A percentile compares a stretch with the other conserved stretches of the same genome.
Evolutionary conservation across 2,888 invertebrate genomes (phyloP).

Genomic region (Plagodis dolabraria): DNA sequence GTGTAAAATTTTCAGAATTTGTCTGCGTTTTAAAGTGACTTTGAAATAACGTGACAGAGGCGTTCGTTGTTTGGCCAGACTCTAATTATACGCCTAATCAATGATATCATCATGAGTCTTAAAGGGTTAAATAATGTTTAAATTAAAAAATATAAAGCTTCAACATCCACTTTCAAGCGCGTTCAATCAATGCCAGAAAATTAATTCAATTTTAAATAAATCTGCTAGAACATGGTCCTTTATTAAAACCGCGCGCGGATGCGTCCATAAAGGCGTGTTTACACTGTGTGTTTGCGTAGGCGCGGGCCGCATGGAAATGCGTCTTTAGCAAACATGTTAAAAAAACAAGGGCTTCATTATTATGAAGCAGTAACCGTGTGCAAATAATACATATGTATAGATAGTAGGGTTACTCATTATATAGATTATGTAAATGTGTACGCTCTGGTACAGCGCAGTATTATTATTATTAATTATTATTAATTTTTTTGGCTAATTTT

Average conservation of each 20-base stretch:
- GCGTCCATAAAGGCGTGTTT: constrained; percentile 79
- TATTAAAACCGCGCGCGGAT: constrained; percentile 62
- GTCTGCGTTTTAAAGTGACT: no score
- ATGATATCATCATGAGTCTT: no score
- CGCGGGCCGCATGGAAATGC: constrained; percentile 77
- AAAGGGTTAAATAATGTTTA: background rate
- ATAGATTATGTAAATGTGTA: constrained; percentile 28
- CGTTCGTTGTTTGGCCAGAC: no score
- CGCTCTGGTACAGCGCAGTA: constrained; percentile 2
- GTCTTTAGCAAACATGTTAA: constrained; percentile 80
- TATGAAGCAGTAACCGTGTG: constrained; percentile 52
- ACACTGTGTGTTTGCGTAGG: constrained; percentile 77
- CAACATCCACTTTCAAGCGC: background rate
- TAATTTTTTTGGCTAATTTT: constrained; percentile 32
- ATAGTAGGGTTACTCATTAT: constrained; percentile 27
- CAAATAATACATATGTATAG: constrained; percentile 37
- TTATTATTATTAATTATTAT: constrained; percentile 14
- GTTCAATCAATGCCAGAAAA: constrained; percentile 39
- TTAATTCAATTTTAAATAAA: constrained; percentile 54
- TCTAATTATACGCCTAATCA: no score
- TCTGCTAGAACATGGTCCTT: constrained; percentile 61
- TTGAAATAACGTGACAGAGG: no score
- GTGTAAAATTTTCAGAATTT: no score
- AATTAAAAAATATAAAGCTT: background rate
- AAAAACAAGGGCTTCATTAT: constrained; percentile 80